Evolutionary conservation across 2,113 vertebrate species (phyloP).

Genomic region (Synchiropus splendidus): DNA sequence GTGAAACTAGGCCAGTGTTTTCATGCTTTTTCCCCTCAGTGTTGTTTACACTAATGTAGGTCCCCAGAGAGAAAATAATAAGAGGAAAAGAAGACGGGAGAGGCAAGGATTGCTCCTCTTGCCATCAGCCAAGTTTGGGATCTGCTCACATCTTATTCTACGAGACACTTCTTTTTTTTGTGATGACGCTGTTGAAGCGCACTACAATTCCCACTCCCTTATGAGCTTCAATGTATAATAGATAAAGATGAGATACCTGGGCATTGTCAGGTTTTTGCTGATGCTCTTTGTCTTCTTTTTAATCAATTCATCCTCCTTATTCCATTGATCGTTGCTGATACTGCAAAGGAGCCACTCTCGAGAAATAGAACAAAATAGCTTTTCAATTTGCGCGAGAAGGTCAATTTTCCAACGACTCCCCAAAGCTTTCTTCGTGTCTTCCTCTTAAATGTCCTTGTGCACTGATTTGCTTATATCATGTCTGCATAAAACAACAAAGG

Average conservation of each 20-base stretch:
- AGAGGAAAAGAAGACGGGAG: conserved; percentile 38
- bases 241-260: conserved; percentile 5
- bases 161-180: conserved; percentile 72
- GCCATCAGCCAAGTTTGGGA: conserved; percentile 72
- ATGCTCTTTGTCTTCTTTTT: conserved; percentile 7
- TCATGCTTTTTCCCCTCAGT: conserved; percentile 63
- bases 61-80: conserved; percentile 70
- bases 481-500: conserved; percentile 15
- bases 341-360: conserved; percentile 26
- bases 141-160: conserved; percentile 74
- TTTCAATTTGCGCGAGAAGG: conserved; percentile 28
- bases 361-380: conserved; percentile 27
- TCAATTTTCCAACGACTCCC: conserved; percentile 29
- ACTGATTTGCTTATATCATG: conserved; percentile 24
- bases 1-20: conserved; percentile 73
- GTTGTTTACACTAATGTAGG: conserved; percentile 78
- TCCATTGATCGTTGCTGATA: conserved; percentile 38
- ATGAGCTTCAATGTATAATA: conserved; percentile 6
- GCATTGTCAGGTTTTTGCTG: conserved; percentile 5
- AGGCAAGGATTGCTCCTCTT: conserved; percentile 78
- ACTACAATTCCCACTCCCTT: conserved; percentile 17
- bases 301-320: conserved; percentile 28
- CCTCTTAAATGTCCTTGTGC: conserved; percentile 20
- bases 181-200: conserved; percentile 66
- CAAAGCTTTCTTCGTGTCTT: conserved; percentile 15